Evolutionary conservation across 2,113 vertebrate genomes (phyloP).

Genomic region (Catharus minimus): DNA sequence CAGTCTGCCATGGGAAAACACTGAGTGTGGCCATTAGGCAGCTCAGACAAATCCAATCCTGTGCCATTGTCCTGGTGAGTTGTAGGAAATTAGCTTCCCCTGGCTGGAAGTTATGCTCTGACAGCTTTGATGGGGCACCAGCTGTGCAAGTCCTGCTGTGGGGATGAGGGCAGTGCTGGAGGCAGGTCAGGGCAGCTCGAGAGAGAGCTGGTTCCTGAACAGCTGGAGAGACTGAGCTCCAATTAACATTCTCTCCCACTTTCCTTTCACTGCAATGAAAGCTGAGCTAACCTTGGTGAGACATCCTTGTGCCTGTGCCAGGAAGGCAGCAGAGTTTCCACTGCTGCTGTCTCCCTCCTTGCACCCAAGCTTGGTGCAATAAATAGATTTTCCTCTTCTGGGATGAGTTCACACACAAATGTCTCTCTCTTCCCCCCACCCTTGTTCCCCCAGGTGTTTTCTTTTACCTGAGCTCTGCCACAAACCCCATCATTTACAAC

Average conservation of each 20-base stretch:
- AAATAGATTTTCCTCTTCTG: not conserved
- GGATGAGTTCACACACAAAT: not conserved
- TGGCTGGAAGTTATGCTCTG: not conserved
- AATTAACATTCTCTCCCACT: not conserved
- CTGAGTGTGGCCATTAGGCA: not conserved
- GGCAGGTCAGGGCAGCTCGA: not conserved
- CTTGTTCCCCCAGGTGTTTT: conserved; percentile 70
- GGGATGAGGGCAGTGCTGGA: not conserved
- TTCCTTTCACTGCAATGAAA: not conserved
- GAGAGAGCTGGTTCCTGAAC: not conserved
- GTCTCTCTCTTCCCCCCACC: not conserved
- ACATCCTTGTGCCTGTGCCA: not conserved
- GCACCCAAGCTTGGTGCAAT: not conserved
- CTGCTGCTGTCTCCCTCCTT: not conserved
- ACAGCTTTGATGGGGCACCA: conserved; percentile 6
- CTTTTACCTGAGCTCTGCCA: conserved; percentile 81
- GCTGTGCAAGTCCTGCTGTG: not conserved
- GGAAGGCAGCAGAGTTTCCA: not conserved
- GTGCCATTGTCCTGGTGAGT: not conserved
- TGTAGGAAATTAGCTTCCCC: conserved; percentile 2
- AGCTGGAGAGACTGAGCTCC: not conserved
- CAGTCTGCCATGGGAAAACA: not conserved
- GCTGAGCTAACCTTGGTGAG: not conserved
- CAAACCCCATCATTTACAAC: conserved; percentile 82
- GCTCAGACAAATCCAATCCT: not conserved